phyloP scores from a whole-genome alignment of 1,140 invertebrate species.

The Lasioglossum albipes region DNA sequence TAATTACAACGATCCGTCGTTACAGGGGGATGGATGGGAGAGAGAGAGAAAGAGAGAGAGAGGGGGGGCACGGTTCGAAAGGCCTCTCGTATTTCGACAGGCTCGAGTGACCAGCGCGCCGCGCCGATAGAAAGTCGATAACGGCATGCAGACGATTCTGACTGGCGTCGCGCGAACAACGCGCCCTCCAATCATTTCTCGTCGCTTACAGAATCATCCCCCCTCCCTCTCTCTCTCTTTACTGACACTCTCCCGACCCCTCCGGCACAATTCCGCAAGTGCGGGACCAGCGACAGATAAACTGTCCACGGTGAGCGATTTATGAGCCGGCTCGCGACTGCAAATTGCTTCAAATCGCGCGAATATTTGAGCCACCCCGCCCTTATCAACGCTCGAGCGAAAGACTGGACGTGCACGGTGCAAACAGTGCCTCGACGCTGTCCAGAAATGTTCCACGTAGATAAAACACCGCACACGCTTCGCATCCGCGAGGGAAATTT shows the following conservation, averaged over 20 bases:
- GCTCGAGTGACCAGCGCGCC: slow-evolving; percentile 39
- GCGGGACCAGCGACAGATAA: slow-evolving; percentile 17
- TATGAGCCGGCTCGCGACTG: slow-evolving; percentile 12
- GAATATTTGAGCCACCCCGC: not conserved
- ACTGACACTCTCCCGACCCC: no score
- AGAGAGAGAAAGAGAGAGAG: no score
- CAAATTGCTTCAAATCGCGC: slow-evolving; percentile 13
- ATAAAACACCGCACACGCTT: not conserved
- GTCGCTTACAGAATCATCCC: slow-evolving; percentile 2
- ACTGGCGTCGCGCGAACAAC: slow-evolving; percentile 37
- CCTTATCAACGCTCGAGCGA: not conserved
- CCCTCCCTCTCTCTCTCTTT: not conserved
- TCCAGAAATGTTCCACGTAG: not conserved
- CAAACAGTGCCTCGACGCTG: not conserved
- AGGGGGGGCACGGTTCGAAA: slow-evolving; percentile 19
- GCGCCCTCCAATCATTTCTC: slow-evolving; percentile 42
- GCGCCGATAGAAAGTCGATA: slow-evolving; percentile 47
- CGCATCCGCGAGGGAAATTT: not conserved
- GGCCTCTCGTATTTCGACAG: slow-evolving; percentile 50
- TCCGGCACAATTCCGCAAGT: slow-evolving; percentile 9
- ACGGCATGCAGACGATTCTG: slow-evolving; percentile 37
- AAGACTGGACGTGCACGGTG: not conserved
- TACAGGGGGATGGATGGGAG: not conserved
- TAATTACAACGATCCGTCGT: slow-evolving; percentile 48
- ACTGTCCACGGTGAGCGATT: slow-evolving; percentile 15